A percentile compares a stretch with the other conserved stretches of the same genome.
Evolutionary conservation across 2,888 invertebrate genomes (phyloP).

Genomic region (Watsonalla binaria): DNA sequence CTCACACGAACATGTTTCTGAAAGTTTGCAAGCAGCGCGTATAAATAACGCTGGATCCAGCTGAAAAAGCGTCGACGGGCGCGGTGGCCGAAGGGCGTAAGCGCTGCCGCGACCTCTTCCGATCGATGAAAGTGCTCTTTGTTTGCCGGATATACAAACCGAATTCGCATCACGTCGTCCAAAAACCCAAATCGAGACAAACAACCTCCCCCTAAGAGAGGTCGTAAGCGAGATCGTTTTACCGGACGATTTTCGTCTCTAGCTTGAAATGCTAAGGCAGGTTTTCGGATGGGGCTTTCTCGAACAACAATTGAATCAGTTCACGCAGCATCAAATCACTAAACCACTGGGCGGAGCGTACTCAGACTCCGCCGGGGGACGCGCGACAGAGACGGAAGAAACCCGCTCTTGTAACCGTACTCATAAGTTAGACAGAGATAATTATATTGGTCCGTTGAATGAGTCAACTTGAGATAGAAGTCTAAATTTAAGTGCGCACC

Average conservation of each 20-base stretch:
- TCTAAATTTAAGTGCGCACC: conserved; percentile 64
- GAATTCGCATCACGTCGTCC: conserved; percentile 77
- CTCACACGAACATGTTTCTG: conserved; percentile 60
- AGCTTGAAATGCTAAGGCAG: conserved; percentile 65
- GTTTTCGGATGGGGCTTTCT: conserved; percentile 55
- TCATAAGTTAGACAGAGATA: conserved; percentile 55
- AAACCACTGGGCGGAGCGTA: conserved; percentile 78
- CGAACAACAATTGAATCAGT: conserved; percentile 77
- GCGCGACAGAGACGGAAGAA: conserved; percentile 61
- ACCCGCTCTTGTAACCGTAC: conserved; percentile 31
- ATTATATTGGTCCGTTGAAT: conserved; percentile 47
- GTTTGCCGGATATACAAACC: conserved; percentile 71
- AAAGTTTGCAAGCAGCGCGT: conserved; percentile 71
- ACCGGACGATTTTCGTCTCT: conserved; percentile 74
- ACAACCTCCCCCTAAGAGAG: conserved; percentile 69
- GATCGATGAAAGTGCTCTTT: conserved; percentile 74
- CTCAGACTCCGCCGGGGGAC: conserved; percentile 72
- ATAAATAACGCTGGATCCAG: conserved; percentile 71
- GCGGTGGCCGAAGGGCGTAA: conserved; percentile 48
- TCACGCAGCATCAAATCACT: conserved; percentile 80
- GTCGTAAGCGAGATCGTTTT: conserved; percentile 70
- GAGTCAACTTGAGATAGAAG: conserved; percentile 57
- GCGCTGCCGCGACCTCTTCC: conserved; percentile 47
- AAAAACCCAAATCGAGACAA: conserved; percentile 78
- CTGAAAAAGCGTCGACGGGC: conserved; percentile 52